Conservation (phyloP, 1,140 invertebrate genomes). For the Formica selysi region DNA sequence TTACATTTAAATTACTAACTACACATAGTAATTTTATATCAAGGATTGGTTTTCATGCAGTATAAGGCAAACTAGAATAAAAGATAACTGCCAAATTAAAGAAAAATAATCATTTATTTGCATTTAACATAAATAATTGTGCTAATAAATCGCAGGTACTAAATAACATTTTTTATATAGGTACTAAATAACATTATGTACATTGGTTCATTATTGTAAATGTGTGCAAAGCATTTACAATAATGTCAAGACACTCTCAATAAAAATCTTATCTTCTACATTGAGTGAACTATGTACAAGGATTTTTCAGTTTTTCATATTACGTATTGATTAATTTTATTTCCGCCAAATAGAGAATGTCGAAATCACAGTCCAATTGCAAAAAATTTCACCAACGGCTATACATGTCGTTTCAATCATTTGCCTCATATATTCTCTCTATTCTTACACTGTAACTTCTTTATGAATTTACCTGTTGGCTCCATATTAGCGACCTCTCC, state of each 20-base stretch:
- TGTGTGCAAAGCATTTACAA: conserved; percentile 65
- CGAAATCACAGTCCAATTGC: conserved; percentile 56
- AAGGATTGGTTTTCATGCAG: conserved; percentile 63
- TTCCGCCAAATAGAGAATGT: conserved; percentile 49
- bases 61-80: conserved; percentile 75
- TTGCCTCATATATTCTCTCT: background rate
- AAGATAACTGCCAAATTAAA: conserved; percentile 76
- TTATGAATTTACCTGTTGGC: conserved; percentile 83
- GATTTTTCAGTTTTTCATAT: conserved; percentile 16
- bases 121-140: conserved; percentile 79
- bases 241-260: conserved; percentile 61
- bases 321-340: conserved; percentile 31
- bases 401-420: conserved; percentile 26
- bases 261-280: conserved; percentile 38
- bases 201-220: conserved; percentile 68
- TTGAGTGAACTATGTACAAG: conserved; percentile 52
- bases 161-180: conserved; percentile 62
- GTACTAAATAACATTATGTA: conserved; percentile 72
- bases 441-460: conserved; percentile 61
- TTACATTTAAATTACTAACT: conserved; percentile 22
- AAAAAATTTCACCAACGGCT: conserved; percentile 23
- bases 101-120: conserved; percentile 82
- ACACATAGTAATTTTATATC: conserved; percentile 20
- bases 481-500: conserved; percentile 82
- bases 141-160: conserved; percentile 77